A percentile compares a stretch with the other conserved stretches of the same genome.
Evolutionary conservation across 1,140 invertebrate species (phyloP).

Genomic region (Eciton burchellii): DNA sequence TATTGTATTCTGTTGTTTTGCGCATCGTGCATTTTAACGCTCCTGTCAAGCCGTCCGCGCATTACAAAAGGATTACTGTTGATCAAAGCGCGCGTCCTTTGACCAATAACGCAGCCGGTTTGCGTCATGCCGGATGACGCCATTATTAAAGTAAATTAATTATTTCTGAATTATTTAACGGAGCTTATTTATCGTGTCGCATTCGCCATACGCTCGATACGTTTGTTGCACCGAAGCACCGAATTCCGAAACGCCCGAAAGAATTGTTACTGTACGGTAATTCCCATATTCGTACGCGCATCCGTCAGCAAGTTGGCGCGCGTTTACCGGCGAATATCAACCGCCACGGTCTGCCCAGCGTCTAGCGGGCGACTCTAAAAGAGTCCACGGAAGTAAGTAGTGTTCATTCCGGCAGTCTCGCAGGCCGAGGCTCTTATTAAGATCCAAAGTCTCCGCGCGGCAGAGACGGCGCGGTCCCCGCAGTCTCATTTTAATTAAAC

Average conservation of each 20-base stretch:
- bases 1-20: background rate
- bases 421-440: slow-evolving; percentile 40
- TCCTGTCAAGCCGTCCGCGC: slow-evolving; percentile 17
- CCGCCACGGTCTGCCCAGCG: background rate
- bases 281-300: too few species aligned
- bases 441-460: slow-evolving; percentile 24
- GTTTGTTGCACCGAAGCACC: too few species aligned
- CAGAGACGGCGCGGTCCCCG: slow-evolving; percentile 32
- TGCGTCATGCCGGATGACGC: background rate
- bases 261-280: too few species aligned
- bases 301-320: too few species aligned
- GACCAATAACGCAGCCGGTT: background rate
- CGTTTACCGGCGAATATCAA: too few species aligned
- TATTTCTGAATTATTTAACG: background rate
- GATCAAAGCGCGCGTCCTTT: background rate
- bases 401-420: background rate
- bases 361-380: background rate
- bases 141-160: background rate
- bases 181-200: background rate
- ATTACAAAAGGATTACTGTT: background rate
- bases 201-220: too few species aligned
- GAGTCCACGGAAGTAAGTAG: background rate
- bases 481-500: slow-evolving; percentile 76
- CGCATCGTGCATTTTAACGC: background rate
- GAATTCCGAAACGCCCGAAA: too few species aligned